These are phyloP conservation scores for Hybognathus amarus DNA, from an alignment of 2,797 vertebrate genomes.

Conservation along the genomic window DNA sequence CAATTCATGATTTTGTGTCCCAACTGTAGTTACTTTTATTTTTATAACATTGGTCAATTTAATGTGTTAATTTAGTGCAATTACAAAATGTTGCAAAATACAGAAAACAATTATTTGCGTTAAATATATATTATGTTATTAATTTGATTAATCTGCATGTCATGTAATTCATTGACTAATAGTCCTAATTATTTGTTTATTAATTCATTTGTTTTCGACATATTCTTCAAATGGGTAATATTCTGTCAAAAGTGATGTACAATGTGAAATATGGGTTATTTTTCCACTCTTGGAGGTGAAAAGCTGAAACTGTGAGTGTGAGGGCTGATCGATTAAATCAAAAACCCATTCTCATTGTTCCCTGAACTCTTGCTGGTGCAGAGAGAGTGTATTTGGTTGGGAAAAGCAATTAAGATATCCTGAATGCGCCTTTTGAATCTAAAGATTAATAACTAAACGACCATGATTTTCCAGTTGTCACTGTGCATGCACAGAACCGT, in stretches of 20 bases:
- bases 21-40: background rate
- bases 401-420: background rate
- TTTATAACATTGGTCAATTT: background rate
- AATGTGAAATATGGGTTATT: background rate
- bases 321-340: slow-evolving; percentile 63
- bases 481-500: slow-evolving; percentile 60
- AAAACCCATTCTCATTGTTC: slow-evolving; percentile 21
- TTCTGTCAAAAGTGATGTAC: background rate
- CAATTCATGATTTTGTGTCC: background rate
- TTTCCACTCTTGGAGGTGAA: background rate
- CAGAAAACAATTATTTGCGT: accelerated
- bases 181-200: background rate
- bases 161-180: background rate
- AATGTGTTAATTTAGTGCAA: background rate
- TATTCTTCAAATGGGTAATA: background rate
- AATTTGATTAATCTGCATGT: background rate
- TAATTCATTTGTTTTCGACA: background rate
- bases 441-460: background rate
- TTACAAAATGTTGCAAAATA: background rate
- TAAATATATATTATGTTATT: background rate
- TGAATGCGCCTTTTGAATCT: slow-evolving; percentile 9
- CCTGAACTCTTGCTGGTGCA: slow-evolving; percentile 1
- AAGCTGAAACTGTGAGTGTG: background rate
- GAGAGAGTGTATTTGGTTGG: background rate
- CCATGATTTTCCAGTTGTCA: slow-evolving; percentile 49